These are phyloP conservation scores for Tokudaia tokunoshimensis DNA, from an alignment of 2,797 vertebrate genomes.

Conservation along the genomic window DNA sequence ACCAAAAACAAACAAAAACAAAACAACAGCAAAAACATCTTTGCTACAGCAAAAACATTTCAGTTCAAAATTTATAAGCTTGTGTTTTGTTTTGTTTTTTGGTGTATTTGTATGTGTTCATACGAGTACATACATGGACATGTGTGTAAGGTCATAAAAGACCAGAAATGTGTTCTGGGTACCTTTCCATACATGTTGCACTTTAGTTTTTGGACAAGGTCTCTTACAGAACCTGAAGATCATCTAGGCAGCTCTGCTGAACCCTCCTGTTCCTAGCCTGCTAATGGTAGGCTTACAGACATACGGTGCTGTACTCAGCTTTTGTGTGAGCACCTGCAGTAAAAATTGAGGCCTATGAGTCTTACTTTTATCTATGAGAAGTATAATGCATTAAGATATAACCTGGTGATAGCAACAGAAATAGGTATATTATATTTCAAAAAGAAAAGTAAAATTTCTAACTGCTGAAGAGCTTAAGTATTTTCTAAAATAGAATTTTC, in stretches of 20 bases:
- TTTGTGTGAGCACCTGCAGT: background rate
- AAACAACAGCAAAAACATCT: background rate
- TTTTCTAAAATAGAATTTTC: background rate
- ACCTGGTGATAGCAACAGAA: background rate
- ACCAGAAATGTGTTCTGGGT: background rate
- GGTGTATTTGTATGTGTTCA: background rate
- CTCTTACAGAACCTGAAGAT: background rate
- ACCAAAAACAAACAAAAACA: background rate
- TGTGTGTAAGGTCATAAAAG: background rate
- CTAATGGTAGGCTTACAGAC: too few relatives aligned
- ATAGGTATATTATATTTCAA: background rate
- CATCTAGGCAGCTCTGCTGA: background rate
- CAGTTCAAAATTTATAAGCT: background rate
- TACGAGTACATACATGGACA: background rate
- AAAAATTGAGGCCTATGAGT: background rate
- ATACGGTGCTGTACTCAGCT: background rate
- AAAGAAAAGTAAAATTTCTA: constrained; percentile 31
- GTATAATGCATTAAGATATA: background rate
- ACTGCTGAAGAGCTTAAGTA: background rate
- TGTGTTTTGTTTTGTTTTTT: background rate
- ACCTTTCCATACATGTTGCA: background rate
- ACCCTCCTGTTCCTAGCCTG: too few relatives aligned
- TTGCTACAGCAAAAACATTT: constrained; percentile 4
- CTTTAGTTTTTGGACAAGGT: background rate
- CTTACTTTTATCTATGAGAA: background rate